Base-by-base conservation (phyloP, 2,888 invertebrate genomes). In the Hydrotaea diabolus region DNA sequence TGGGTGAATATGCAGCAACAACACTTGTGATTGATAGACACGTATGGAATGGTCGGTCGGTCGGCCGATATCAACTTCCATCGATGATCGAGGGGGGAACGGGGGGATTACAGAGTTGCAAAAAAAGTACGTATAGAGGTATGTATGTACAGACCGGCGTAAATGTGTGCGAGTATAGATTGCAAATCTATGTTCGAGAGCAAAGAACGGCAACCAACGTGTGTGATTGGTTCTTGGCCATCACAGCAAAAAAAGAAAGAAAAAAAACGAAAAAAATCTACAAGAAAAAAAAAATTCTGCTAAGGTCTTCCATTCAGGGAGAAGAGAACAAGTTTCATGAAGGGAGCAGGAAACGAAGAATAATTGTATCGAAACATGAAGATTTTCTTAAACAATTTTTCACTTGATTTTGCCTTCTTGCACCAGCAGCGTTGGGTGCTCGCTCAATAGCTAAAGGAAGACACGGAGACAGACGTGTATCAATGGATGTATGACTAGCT, bases 21-120 rank as follows among this genome's bases (percentile, higher is more conserved):
- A 77, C 82, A 82, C 69, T 82, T 82, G 79, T 77, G 79, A 82
- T 85, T 85, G 85, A 82, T 82, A 82, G 85, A 74, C 77, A 49
- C 53, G 23, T 19, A 49, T 72, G 59, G 36, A 8, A 36, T 79
- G 55, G 76, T 71, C 59, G 77, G 31, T 31, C 31, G 31, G 2
- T 31, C 31, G 31, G 2, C 7, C 31, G 31, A 31, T 31, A 31
- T 31, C 31, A 31, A 4, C 7, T 31, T 31, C 31, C 31, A 31
- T 31, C 31, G 31, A 4, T 2, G 66, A 21, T 13, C 7, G 2
- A n/a, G n/a, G 46, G 69, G 13, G 7, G 3, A 62, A 31, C 15
- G 39, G 46, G 69, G 43, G 43, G 23, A 69, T 46, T 43, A 11
- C 23, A 7, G 31, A 31, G 31, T 31, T 31, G 31, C 19, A 46